phyloP scores from a whole-genome alignment of 1,140 invertebrate species.

The Heliconius congener region DNA sequence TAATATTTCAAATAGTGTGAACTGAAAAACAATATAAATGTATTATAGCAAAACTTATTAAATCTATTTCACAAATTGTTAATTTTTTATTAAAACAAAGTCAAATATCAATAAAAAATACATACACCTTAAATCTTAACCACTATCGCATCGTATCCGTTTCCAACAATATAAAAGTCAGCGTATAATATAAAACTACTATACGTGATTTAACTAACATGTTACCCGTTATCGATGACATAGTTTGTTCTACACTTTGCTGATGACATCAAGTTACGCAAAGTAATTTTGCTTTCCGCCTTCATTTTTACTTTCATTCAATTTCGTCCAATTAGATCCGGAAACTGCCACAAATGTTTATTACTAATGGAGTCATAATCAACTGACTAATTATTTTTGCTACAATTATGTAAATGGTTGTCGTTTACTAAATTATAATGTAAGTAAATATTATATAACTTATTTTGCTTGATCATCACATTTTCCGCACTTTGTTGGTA shows the following conservation, averaged over 20 bases:
- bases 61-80: no score
- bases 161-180: slow-evolving; percentile 17
- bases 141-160: slow-evolving; percentile 26
- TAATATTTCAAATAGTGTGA: no score
- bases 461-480: background rate
- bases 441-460: background rate
- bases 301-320: slow-evolving; percentile 8
- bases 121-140: background rate
- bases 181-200: slow-evolving; percentile 9
- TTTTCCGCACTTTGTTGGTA: background rate
- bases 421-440: background rate
- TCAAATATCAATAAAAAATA: background rate
- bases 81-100: background rate
- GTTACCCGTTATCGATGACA: slow-evolving; percentile 42
- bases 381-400: background rate
- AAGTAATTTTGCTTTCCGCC: slow-evolving; percentile 14
- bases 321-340: background rate
- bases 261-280: slow-evolving; percentile 39
- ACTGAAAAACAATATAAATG: no score
- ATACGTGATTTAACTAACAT: slow-evolving; percentile 47
- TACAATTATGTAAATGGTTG: slow-evolving; percentile 3
- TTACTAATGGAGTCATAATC: background rate
- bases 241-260: slow-evolving; percentile 36
- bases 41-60: no score
- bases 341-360: background rate